Evolutionary conservation across 2,888 invertebrate genomes (phyloP).

Genomic region (Acanthoscelides obtectus): DNA sequence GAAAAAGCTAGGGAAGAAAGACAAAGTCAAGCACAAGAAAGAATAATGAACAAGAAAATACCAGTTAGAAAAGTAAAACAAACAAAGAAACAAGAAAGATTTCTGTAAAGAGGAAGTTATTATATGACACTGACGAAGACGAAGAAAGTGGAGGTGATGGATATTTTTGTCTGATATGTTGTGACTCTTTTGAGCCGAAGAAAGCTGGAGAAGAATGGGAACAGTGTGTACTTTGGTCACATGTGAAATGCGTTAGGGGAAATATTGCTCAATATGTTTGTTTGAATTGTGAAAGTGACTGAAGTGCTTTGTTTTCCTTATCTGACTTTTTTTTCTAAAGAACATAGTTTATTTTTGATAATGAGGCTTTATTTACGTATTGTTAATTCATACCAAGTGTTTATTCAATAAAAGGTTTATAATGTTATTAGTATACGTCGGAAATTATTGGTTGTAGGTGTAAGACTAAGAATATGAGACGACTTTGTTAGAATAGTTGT

Average conservation of each 20-base stretch:
- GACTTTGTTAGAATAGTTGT: too few relatives aligned
- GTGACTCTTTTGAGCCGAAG: background rate
- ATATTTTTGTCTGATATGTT: conserved; percentile 1
- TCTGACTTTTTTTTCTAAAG: too few relatives aligned
- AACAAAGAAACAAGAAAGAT: background rate
- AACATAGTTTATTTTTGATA: too few relatives aligned
- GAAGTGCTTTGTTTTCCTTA: too few relatives aligned
- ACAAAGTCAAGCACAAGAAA: background rate
- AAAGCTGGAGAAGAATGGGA: background rate
- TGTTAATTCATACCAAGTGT: too few relatives aligned
- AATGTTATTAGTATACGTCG: too few relatives aligned
- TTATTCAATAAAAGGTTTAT: too few relatives aligned
- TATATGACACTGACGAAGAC: background rate
- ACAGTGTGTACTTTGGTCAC: background rate
- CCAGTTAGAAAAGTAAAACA: background rate
- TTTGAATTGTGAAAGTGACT: too few relatives aligned
- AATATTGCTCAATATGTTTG: too few relatives aligned
- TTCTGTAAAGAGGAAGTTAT: background rate
- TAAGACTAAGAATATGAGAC: too few relatives aligned
- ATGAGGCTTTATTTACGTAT: too few relatives aligned
- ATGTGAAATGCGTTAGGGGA: background rate
- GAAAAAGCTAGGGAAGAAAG: background rate
- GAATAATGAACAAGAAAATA: background rate
- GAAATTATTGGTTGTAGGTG: too few relatives aligned
- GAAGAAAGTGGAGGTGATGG: background rate